Conservation (phyloP, 2,888 invertebrate species). For the Protophormia terraenovae region DNA sequence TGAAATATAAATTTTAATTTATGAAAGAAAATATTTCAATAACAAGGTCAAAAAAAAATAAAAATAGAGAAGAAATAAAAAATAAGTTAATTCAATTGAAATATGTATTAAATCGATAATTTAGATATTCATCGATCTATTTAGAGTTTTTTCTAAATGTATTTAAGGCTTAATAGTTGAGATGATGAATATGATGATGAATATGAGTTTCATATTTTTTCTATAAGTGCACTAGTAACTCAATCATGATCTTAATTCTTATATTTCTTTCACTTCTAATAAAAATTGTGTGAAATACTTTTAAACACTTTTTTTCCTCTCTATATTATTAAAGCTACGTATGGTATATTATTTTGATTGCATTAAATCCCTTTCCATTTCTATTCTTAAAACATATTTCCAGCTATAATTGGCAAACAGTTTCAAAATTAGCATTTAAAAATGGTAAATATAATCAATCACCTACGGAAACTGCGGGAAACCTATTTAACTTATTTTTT, state of each 20-base stretch:
- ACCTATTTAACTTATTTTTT: conserved; percentile 18
- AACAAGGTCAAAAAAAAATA: background rate
- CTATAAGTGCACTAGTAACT: background rate
- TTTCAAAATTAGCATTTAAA: conserved; percentile 69
- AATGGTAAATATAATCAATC: conserved; percentile 69
- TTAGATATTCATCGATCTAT: too few relatives aligned
- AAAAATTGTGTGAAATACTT: conserved; percentile 29
- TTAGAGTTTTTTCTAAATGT: too few relatives aligned
- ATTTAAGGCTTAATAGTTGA: too few relatives aligned
- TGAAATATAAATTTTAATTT: background rate
- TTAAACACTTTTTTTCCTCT: background rate
- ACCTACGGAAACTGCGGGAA: conserved; percentile 64
- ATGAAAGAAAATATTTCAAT: background rate
- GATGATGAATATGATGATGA: too few relatives aligned
- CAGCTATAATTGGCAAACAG: conserved; percentile 65
- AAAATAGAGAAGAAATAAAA: too few relatives aligned
- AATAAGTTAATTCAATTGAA: too few relatives aligned
- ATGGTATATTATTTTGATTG: conserved; percentile 1
- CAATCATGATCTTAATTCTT: background rate
- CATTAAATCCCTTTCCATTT: conserved; percentile 53
- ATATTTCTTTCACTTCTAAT: conserved; percentile 1
- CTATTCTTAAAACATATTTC: conserved; percentile 31
- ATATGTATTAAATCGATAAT: too few relatives aligned
- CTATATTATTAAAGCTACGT: too few relatives aligned
- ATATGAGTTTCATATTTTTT: background rate